Base-by-base conservation (phyloP, 2,797 vertebrate genomes). In the Sorex maritimensis region DNA sequence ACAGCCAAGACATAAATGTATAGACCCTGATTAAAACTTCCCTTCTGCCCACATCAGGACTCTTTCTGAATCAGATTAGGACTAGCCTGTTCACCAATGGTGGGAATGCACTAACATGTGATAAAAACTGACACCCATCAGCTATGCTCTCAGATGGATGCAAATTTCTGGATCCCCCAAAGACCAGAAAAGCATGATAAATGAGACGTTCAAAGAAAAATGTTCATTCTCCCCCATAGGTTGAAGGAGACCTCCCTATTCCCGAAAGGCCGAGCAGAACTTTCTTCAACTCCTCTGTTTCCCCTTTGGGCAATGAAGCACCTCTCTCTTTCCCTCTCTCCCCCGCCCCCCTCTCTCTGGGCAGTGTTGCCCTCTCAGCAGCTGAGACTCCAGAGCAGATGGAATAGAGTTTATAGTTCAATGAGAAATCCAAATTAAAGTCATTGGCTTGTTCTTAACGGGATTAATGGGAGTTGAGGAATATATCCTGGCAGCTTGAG, bases 381-480 rank as follows among this genome's bases (percentile, higher is more conserved):
- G 91, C 94, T 91, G 81, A 84, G 89, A 44, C 94, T 91, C 79
- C 8, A 23, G 97, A 97, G 93, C 97, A 98, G 98, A 98, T 98
- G 98, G 98, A 93, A 69, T 88, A 68, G 88, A 94, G 94, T 96
- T 97, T 90, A 96, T 41, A 95, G 74, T 92, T 97, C 92, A 96
- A 94, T 95, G 83, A 97, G 95, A 94, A 96, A 95, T 97, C 93
- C 96, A 97, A 97, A 97, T 96, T 96, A 90, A 97, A 80, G 94
- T 96, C 92, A 95, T 92, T 96, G 97, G 84, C 83, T 96, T 96
- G 81, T 94, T 97, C 95, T 97, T 97, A 95, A 95, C 93, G 96
- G 96, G 96, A 95, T 97, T 98, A 98, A 98, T 97, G 94, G 81
- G 97, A 97, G 92, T 91, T 96, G 95, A 97, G 82, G 93, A 97